phyloP scores from a whole-genome alignment of 35 echinoderm and acorn worm species.

The Hemicentrotus pulcherrimus region DNA sequence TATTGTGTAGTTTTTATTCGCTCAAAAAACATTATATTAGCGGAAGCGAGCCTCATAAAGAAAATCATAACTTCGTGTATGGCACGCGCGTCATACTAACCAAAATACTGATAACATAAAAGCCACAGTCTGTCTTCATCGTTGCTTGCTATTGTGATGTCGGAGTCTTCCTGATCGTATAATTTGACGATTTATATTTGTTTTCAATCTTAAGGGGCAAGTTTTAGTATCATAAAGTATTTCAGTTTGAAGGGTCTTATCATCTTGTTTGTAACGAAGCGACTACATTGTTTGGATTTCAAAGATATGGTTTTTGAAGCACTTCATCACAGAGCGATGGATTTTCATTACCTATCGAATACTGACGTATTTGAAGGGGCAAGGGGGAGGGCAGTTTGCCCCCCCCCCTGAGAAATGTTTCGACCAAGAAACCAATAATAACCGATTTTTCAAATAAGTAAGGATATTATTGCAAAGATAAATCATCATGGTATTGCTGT shows the following conservation, averaged over 20 bases:
- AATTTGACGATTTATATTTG: not conserved
- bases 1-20: no score
- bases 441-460: no score
- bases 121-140: not conserved
- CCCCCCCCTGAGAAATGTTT: no score
- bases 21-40: no score
- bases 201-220: not conserved
- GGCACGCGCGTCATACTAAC: no score
- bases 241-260: not conserved
- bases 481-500: no score
- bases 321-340: not conserved
- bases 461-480: no score
- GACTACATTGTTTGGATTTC: not conserved
- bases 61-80: no score
- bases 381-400: no score
- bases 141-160: not conserved
- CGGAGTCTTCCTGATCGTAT: not conserved
- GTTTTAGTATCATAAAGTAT: not conserved
- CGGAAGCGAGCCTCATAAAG: no score
- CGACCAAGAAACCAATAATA: no score
- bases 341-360: not conserved
- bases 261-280: not conserved
- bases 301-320: not conserved
- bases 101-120: not conserved
- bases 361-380: no score